Evolutionary conservation across 2,888 invertebrate genomes (phyloP), one percentile per base, ranked within the genome.

Genomic region (Bombylius discolor): DNA sequence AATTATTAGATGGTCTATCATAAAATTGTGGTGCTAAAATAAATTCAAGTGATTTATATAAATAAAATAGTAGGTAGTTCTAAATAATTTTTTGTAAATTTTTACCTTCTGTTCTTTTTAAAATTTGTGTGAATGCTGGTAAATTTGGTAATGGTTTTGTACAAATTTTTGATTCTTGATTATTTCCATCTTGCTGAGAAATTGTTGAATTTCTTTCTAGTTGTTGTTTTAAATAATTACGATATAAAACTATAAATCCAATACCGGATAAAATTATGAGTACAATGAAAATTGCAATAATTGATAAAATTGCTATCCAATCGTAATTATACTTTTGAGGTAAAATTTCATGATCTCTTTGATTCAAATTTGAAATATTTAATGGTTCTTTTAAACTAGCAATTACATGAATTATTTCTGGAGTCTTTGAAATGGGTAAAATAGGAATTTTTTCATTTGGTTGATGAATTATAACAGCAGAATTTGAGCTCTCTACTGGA

Each of bases 391-490:
- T 63, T 63, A 64, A 61, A 44, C 61, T 62, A n/a, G 72, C 70
- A 32, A 72, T 72, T 6, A 73, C 69, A 46, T 73, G 72, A 39
- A 73, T 73, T 0, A 73, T 70, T n/a, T 73, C 73, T 0, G 73
- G 67, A 0, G 66, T 58, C 13, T 67, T 66, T 0, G 62, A 60
- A 3, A 60, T 11, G 5, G 39, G 39, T 42, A 42, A 64, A 0
- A 63, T 64, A 5, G 9, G 13, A 4, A 62, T 55, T 9, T 67
- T 66, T 5, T 69, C 55, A 56, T 69, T 65, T 63, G 47, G 67
- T 64, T 12, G 31, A 31, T 42, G 48, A 48, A 44, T 52, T 33
- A 52, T 48, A n/a, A 49, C 51, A 66, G 69, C 7, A 64, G 66
- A 47, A 47, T 47, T 47, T 14, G 42, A n/a, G 42, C 52, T 52